phyloP scores from a whole-genome alignment of 2,888 invertebrate genomes.

The Eilema sororculum region DNA sequence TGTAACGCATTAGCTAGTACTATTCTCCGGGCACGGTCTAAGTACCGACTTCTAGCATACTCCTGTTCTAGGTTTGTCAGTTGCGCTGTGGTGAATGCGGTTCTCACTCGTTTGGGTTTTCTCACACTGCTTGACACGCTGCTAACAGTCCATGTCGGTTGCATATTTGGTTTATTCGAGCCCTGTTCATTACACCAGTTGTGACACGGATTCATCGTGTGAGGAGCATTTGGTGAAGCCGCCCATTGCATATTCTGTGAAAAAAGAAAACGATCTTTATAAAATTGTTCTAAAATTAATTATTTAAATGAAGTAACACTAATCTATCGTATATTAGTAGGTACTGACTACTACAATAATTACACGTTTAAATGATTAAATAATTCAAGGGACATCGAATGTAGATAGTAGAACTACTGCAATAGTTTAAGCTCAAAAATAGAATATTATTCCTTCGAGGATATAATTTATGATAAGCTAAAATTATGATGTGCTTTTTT shows the following conservation, averaged over 20 bases:
- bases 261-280: neutral
- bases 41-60: neutral
- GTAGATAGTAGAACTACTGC: too few relatives aligned
- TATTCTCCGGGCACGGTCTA: neutral
- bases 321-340: too few relatives aligned
- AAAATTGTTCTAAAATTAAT: neutral
- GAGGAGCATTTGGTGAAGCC: neutral
- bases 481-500: too few relatives aligned
- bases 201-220: too few relatives aligned
- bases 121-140: neutral
- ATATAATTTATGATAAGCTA: too few relatives aligned
- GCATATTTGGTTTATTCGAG: neutral
- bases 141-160: neutral
- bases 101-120: neutral
- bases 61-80: neutral
- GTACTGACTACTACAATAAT: too few relatives aligned
- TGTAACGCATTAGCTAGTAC: neutral
- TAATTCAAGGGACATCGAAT: too few relatives aligned
- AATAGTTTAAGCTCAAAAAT: too few relatives aligned
- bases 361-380: too few relatives aligned
- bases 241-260: neutral
- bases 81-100: constrained; percentile 4
- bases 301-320: too few relatives aligned
- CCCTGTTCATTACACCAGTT: neutral
- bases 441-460: too few relatives aligned